These are phyloP conservation scores for Parambassis ranga DNA, from an alignment of 2,797 vertebrate species.

Conservation along the genomic window DNA sequence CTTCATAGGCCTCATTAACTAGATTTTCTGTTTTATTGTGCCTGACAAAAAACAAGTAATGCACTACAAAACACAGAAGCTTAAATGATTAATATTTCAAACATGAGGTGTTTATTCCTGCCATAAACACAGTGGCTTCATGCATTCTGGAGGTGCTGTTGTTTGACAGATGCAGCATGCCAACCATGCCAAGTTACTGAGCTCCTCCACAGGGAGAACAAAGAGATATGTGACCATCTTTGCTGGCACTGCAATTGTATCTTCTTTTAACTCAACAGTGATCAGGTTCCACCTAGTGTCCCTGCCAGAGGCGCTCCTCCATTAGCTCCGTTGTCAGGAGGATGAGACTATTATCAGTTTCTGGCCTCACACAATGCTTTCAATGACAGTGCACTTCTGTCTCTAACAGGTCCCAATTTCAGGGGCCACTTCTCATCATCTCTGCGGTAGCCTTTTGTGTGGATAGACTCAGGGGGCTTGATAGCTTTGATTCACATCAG, in stretches of 20 bases:
- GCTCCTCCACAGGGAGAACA: not conserved
- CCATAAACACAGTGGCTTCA: conserved; percentile 55
- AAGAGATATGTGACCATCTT: conserved; percentile 19
- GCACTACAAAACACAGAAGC: conserved; percentile 28
- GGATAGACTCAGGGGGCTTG: conserved; percentile 30
- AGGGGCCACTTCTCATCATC: conserved; percentile 44
- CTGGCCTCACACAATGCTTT: conserved; percentile 32
- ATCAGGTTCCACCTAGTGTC: conserved; percentile 45
- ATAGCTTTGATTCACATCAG: conserved; percentile 46
- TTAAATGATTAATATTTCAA: conserved; percentile 26
- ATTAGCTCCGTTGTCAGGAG: conserved; percentile 36
- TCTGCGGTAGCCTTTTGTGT: conserved; percentile 6
- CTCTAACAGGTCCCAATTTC: conserved; percentile 52
- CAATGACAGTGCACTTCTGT: conserved; percentile 44
- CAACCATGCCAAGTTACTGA: conserved; percentile 37
- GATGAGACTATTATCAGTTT: conserved; percentile 43
- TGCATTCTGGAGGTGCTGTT: conserved; percentile 36
- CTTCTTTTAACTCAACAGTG: not conserved
- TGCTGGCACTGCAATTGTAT: conserved; percentile 2
- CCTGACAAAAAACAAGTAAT: conserved; percentile 34
- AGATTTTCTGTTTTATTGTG: conserved; percentile 32
- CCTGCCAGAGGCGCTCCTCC: conserved; percentile 44
- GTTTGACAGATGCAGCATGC: conserved; percentile 55
- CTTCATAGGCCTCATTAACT: conserved; percentile 23
- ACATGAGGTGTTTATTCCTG: conserved; percentile 29